Percentiles rank a stretch among this genome's conserved stretches.
phyloP scores from a whole-genome alignment of 2,113 vertebrate genomes.

The Arothron firmamentum region DNA sequence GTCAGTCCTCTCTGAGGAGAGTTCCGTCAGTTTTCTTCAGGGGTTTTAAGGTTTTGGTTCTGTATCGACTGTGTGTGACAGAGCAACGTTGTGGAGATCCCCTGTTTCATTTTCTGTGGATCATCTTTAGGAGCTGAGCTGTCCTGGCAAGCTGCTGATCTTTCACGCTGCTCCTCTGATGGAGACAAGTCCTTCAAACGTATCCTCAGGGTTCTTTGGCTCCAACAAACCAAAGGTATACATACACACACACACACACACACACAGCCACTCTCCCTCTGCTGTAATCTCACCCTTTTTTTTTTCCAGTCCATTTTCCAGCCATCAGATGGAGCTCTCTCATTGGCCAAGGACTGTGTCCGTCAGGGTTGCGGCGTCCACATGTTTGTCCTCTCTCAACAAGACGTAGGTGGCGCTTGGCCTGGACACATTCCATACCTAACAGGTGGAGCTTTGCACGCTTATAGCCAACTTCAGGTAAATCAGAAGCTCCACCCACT shows the following conservation, averaged over 20 bases:
- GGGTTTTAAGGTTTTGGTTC: too few species aligned
- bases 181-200: constrained; percentile 44
- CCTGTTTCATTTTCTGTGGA: background rate
- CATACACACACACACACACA: background rate
- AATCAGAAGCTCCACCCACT: fast-evolving
- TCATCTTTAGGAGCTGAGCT: constrained; percentile 58
- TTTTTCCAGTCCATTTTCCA: constrained; percentile 73
- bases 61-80: too few species aligned
- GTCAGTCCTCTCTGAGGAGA: constrained; percentile 32
- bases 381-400: constrained; percentile 73
- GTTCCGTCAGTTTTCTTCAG: background rate
- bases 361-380: constrained; percentile 74
- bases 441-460: constrained; percentile 71
- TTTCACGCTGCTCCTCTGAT: constrained; percentile 71
- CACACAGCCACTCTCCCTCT: background rate
- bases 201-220: constrained; percentile 70
- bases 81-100: too few species aligned
- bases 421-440: constrained; percentile 72
- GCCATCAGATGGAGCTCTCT: constrained; percentile 59
- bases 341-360: constrained; percentile 71
- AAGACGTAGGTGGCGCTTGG: constrained; percentile 75
- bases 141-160: constrained; percentile 75
- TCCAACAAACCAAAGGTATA: constrained; percentile 71
- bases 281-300: background rate
- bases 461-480: constrained; percentile 75